phyloP scores from a whole-genome alignment of 2,888 invertebrate species.

The Pseudococcus viburni region DNA sequence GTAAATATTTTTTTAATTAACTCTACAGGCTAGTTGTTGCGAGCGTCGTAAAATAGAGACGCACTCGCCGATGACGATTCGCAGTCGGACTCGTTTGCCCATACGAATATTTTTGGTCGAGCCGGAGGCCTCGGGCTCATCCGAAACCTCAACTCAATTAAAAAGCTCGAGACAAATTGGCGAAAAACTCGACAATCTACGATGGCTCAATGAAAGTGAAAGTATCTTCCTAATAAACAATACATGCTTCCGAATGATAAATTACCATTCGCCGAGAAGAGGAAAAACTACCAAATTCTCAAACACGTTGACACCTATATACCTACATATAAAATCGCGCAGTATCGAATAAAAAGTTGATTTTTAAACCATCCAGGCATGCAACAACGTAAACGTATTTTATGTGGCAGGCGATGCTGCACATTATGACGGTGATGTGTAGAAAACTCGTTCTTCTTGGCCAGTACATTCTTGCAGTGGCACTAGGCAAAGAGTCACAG shows the following conservation, averaged over 20 bases:
- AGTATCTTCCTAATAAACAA: neutral
- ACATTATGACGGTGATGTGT: neutral
- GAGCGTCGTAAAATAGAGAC: neutral
- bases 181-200: neutral
- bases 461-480: neutral
- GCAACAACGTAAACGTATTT: neutral
- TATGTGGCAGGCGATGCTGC: neutral
- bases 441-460: neutral
- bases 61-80: neutral
- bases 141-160: slow-evolving; percentile 15
- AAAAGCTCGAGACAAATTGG: slow-evolving; percentile 12
- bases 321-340: neutral
- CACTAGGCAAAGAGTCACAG: neutral
- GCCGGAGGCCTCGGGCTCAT: neutral
- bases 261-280: neutral
- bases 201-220: neutral
- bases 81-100: neutral
- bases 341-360: slow-evolving; percentile 9
- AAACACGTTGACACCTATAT: slow-evolving; percentile 27
- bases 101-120: neutral
- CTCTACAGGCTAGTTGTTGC: slow-evolving; percentile 10
- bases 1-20: slow-evolving; percentile 38
- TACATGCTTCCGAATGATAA: neutral
- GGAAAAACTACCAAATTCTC: neutral
- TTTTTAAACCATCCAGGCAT: neutral